Base-by-base conservation (phyloP, 2,888 invertebrate genomes). In the Rhagonycha lutea region DNA sequence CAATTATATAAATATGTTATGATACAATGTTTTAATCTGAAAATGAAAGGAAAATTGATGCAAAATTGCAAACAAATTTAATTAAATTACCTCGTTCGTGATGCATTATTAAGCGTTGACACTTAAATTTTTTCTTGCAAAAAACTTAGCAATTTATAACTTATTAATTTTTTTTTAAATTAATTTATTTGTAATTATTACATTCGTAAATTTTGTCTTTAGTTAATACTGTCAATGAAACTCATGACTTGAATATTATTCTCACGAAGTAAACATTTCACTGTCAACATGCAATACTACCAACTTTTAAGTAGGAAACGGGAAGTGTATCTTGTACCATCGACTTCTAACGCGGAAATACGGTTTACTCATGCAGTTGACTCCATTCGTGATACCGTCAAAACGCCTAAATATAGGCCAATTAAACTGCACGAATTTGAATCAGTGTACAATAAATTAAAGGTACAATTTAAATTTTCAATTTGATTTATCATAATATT, bases 221-320 rank as follows among this genome's bases (percentile, higher is more conserved):
- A 47, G n/a, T 47, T 47, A 47, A 47, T 47, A 47, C 47, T 47
- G 47, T 47, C 47, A 47, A 23, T 65, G 47, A 32, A 63, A 63
- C 63, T 32, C 18, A 26, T 32, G 47, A 32, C 47, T 32, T 65
- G 62, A 71, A n/a, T 70, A 61, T 63, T 71, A 71, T 71, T 71
- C 23, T 71, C 32, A 14, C 24, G 47, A 60, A 47, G 60, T 47
- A 72, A 23, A 60, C 29, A 32, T 68, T 65, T 69, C 63, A 72
- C 29, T 67, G 71, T 72, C 71, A 72, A 72, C 63, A 24, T 32
- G 23, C 32, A 72, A 24, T 24, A 24, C 10, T 26, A n/a, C 67
- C 71, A 72, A 72, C 71, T 12, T 28, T 12, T 28, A 24, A 14
- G 14, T 18, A 61, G n/a, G 14, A 7, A 12, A n/a, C 47, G 7